These are phyloP conservation scores for Esox masquinongy DNA, from an alignment of 2,797 vertebrate species.

Conservation along the genomic window DNA sequence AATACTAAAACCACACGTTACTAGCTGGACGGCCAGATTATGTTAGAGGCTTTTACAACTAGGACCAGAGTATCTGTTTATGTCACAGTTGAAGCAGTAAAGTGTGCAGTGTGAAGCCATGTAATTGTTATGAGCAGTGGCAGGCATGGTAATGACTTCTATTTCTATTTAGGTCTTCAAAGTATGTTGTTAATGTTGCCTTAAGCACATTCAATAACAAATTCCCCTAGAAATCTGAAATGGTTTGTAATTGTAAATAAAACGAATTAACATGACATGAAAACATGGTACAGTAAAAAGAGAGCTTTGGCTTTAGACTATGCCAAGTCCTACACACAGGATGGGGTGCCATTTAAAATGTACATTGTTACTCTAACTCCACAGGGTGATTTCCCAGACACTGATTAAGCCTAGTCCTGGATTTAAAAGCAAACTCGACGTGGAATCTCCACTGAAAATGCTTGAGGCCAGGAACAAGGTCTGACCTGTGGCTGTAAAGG, in stretches of 20 bases:
- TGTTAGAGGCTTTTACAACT: slow-evolving; percentile 16
- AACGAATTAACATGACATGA: background rate
- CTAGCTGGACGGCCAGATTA: slow-evolving; percentile 23
- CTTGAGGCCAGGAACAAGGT: no score
- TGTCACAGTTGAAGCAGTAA: background rate
- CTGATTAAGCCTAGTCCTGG: background rate
- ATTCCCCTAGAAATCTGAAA: background rate
- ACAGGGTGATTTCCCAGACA: background rate
- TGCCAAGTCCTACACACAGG: no score
- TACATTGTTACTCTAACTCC: background rate
- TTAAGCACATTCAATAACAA: background rate
- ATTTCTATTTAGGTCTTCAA: background rate
- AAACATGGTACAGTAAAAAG: background rate
- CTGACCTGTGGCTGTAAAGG: background rate
- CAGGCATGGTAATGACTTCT: background rate
- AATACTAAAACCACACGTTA: slow-evolving; percentile 53
- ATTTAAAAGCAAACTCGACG: background rate
- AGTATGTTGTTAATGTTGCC: background rate
- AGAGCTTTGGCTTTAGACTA: background rate
- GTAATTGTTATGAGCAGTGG: no score
- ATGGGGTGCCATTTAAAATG: background rate
- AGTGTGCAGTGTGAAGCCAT: background rate
- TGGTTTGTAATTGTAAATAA: background rate
- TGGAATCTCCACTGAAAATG: background rate
- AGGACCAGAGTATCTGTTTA: background rate